A percentile compares a stretch with the other conserved stretches of the same genome.
Evolutionary conservation across 1,140 invertebrate genomes (phyloP).

Genomic region (Drosophila pruinosa): DNA sequence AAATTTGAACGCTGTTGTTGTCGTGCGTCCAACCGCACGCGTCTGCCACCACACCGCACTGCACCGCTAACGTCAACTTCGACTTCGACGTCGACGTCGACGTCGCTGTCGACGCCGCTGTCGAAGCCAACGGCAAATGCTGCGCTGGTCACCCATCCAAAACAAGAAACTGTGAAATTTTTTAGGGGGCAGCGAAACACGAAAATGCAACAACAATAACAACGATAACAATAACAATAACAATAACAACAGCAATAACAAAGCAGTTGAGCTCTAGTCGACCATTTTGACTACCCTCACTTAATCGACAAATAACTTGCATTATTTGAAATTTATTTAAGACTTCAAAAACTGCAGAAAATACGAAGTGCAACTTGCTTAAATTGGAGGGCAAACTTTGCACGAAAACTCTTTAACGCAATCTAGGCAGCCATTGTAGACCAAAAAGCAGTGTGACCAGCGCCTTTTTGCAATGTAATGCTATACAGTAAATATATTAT

Average conservation of each 20-base stretch:
- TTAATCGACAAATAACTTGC: neutral
- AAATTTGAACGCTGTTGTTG: slow-evolving; percentile 70
- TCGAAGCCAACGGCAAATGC: slow-evolving; percentile 1
- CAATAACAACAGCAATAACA: neutral
- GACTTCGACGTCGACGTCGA: neutral
- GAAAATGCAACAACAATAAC: slow-evolving; percentile 49
- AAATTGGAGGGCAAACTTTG: too few relatives aligned
- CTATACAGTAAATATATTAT: too few relatives aligned
- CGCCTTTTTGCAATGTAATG: too few relatives aligned
- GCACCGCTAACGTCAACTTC: neutral
- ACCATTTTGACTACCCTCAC: neutral
- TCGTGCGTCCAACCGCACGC: slow-evolving; percentile 65
- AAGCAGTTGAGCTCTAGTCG: neutral
- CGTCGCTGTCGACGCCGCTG: neutral
- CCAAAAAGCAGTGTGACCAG: too few relatives aligned
- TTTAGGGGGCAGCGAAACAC: slow-evolving; percentile 58
- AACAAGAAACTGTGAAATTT: slow-evolving; percentile 76
- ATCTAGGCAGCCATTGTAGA: too few relatives aligned
- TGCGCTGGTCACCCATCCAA: slow-evolving; percentile 27
- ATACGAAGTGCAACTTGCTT: too few relatives aligned
- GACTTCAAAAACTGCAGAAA: too few relatives aligned
- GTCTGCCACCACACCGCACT: slow-evolving; percentile 29
- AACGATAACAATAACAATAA: neutral
- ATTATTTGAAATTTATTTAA: too few relatives aligned
- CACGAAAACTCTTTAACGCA: too few relatives aligned